Evolutionary conservation across 1,140 invertebrate species (phyloP).

Genomic region (Probaryconus sp.): DNA sequence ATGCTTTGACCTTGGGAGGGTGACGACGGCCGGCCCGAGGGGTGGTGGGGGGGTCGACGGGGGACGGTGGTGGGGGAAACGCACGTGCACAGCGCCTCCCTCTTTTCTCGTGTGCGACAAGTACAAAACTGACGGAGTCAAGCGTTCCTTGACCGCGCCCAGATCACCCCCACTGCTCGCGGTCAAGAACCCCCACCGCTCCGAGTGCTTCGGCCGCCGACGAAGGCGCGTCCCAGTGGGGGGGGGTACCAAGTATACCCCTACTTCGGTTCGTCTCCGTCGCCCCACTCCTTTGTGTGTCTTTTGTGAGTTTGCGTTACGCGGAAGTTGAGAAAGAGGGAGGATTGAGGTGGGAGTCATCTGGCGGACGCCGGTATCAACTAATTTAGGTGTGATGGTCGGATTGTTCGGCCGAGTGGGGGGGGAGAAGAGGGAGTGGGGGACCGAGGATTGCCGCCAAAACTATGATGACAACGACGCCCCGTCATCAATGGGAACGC

Average conservation of each 20-base stretch:
- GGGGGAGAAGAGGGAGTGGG: too few relatives aligned
- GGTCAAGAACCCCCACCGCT: slow-evolving; percentile 1
- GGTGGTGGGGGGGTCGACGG: slow-evolving; percentile 5
- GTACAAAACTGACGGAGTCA: too few relatives aligned
- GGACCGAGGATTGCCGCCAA: slow-evolving; percentile 45
- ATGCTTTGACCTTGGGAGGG: slow-evolving; percentile 58
- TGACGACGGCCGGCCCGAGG: slow-evolving; percentile 10
- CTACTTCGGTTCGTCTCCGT: too few relatives aligned
- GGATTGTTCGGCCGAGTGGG: too few relatives aligned
- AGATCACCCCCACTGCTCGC: slow-evolving; percentile 22
- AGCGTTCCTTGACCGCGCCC: slow-evolving; percentile 32
- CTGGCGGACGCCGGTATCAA: slow-evolving; percentile 14
- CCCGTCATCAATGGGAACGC: slow-evolving; percentile 30
- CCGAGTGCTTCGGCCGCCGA: background rate
- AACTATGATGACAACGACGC: slow-evolving; percentile 32
- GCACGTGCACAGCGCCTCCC: slow-evolving; percentile 25
- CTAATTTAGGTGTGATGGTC: too few relatives aligned
- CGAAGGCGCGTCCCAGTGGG: background rate
- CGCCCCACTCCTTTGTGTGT: too few relatives aligned
- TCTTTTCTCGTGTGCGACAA: too few relatives aligned
- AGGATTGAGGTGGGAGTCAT: too few relatives aligned
- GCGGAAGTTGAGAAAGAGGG: too few relatives aligned
- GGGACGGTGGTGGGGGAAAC: slow-evolving; percentile 2
- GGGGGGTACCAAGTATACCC: background rate
- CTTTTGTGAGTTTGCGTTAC: too few relatives aligned